Evolutionary conservation across 2,797 vertebrate genomes (phyloP), one percentile per base, ranked within the genome.

Genomic region (Sebastes kiyomatsui): DNA sequence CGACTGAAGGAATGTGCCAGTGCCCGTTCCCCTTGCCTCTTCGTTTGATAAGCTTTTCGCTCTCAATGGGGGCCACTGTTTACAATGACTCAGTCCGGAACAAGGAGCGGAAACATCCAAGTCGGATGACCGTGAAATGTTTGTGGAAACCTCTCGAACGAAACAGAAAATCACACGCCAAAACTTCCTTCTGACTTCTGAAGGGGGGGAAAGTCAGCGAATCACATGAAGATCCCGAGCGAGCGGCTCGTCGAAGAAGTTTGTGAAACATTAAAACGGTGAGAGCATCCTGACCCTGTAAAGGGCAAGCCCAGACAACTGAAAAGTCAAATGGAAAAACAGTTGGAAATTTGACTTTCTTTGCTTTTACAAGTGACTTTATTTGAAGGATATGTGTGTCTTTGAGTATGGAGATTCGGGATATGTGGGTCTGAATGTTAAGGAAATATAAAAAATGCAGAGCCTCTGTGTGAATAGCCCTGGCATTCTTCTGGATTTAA

Each of bases 401-500:
- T 86, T 64, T 78, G 76, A 82, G 86, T 73, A 60, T 75, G 81
- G 69, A 87, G 82, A 86, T 78, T 78, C n/a, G 75, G 74, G 69
- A 75, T 80, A 72, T 58, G 74, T 27, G 28, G 16, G 77, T 64
- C 54, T 62, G 69, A 77, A 79, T 86, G 90, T 91, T 86, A 89
- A 89, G 79, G 90, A 87, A 90, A 92, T 91, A 87, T 81, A 81
- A 90, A 91, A 85, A 85, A 86, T 79, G 85, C 77, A 82, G 72
- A 75, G 83, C 73, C 77, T 72, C 75, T 73, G 79, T 87, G 85
- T 90, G 94, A 96, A 95, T 92, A 92, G 92, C 82, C 60, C 71
- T n/a, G 68, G 89, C 93, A 95, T 96, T 96, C 92, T 93, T 90
- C 81, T 70, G 91, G 90, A 93, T 95, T 95, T 96, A 96, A 96